A percentile compares a stretch with the other conserved stretches of the same genome.
phyloP scores from a whole-genome alignment of 2,797 vertebrate species.

The Austrolebias charrua region DNA sequence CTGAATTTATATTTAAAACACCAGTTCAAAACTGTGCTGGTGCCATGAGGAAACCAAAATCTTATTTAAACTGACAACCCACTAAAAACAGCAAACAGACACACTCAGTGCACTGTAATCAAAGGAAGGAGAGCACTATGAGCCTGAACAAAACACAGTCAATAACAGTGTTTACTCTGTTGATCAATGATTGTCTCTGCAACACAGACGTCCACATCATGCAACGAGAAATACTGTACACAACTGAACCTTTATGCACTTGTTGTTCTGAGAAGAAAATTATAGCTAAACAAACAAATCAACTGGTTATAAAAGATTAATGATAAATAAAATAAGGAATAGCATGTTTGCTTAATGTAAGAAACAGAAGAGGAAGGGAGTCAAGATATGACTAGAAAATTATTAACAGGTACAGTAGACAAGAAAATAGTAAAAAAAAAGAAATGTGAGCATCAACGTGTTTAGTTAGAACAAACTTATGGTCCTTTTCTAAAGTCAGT shows the following conservation, averaged over 20 bases:
- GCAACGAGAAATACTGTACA: conserved; percentile 19
- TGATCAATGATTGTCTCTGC: conserved; percentile 41
- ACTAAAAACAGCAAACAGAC: conserved; percentile 9
- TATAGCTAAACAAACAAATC: conserved; percentile 14
- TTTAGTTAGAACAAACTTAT: not conserved
- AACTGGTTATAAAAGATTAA: not conserved
- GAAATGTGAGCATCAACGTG: conserved; percentile 8
- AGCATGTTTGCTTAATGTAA: conserved; percentile 17
- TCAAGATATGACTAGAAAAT: not conserved
- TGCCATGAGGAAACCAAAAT: not conserved
- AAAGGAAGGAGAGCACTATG: conserved; percentile 1
- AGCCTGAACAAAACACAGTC: conserved; percentile 5
- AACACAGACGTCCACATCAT: not conserved
- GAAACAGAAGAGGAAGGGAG: not conserved
- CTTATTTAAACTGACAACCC: not conserved
- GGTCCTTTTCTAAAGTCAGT: not conserved
- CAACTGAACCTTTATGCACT: not conserved
- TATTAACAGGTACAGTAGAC: not conserved
- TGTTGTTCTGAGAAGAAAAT: not conserved
- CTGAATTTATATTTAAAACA: not conserved
- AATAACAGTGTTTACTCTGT: conserved; percentile 46
- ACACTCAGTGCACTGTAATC: not conserved
- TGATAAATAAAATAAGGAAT: not conserved
- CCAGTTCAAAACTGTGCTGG: not conserved
- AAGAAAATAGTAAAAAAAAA: not conserved